Conservation (phyloP, 92 coral and sea anemone genomes). For the Muricea muricata region DNA sequence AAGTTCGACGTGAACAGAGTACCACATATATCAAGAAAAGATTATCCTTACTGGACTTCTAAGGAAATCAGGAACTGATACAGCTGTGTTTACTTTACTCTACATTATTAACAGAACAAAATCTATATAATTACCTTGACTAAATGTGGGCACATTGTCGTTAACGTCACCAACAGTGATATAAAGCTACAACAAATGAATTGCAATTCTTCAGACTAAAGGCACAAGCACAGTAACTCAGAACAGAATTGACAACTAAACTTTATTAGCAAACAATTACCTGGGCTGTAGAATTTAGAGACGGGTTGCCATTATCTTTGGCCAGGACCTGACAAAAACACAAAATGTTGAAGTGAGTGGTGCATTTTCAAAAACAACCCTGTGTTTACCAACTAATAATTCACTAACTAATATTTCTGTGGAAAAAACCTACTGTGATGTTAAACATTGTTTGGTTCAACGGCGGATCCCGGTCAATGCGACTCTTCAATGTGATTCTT, state of each 20-base stretch:
- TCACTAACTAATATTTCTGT: not conserved
- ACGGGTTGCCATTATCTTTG: slow-evolving; percentile 73
- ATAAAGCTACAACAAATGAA: slow-evolving; percentile 61
- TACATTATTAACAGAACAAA: no score
- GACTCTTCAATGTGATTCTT: slow-evolving; percentile 70
- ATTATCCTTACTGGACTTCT: no score
- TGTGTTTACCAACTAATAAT: no score
- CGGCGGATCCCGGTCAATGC: slow-evolving; percentile 90
- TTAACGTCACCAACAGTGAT: slow-evolving; percentile 82
- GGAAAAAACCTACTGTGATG: slow-evolving; percentile 65
- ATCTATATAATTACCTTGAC: slow-evolving; percentile 52
- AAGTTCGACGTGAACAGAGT: no score
- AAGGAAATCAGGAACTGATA: no score
- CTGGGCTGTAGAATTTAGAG: slow-evolving; percentile 80
- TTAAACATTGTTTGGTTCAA: slow-evolving; percentile 72
- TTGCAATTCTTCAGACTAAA: no score
- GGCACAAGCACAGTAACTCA: no score
- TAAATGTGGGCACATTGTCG: slow-evolving; percentile 88
- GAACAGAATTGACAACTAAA: not conserved
- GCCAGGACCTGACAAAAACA: slow-evolving; percentile 75
- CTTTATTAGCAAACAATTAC: slow-evolving; percentile 37
- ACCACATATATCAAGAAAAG: no score
- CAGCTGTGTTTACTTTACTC: no score
- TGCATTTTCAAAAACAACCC: no score
- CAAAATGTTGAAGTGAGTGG: not conserved